A percentile compares a stretch with the other conserved stretches of the same genome.
These are phyloP conservation scores for Bombylius discolor DNA, from an alignment of 2,888 invertebrate genomes.

Conservation along the genomic window DNA sequence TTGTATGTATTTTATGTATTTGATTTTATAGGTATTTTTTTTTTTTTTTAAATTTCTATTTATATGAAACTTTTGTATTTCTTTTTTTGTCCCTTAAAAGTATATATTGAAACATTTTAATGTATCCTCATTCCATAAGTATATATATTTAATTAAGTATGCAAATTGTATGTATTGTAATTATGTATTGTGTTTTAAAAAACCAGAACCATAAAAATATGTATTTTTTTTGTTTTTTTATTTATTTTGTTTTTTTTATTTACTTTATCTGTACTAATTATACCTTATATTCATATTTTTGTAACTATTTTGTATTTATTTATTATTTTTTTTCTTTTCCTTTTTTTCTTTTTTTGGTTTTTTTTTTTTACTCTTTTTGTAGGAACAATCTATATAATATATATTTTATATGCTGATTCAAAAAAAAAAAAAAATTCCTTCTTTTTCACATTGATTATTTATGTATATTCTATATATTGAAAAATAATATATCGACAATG, in stretches of 20 bases:
- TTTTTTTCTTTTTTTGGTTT: conserved; percentile 15
- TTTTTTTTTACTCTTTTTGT: conserved; percentile 14
- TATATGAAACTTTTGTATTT: no score
- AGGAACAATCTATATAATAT: conserved; percentile 16
- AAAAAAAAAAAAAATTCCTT: no score
- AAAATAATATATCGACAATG: conserved; percentile 8
- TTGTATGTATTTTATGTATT: conserved; percentile 15
- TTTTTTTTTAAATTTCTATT: conserved; percentile 2
- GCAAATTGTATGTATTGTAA: no score
- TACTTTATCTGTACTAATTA: no score
- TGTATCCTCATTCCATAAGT: no score
- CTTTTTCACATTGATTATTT: no score
- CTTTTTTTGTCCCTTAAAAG: no score
- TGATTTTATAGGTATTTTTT: conserved; percentile 4
- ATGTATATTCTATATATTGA: conserved; percentile 8
- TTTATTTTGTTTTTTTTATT: conserved; percentile 26
- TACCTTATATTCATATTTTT: no score
- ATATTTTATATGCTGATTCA: conserved; percentile 15
- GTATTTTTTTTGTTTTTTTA: conserved; percentile 13
- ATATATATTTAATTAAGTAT: no score
- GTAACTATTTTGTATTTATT: conserved; percentile 7
- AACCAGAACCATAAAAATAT: no score
- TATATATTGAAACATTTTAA: no score
- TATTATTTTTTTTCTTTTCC: conserved; percentile 15
- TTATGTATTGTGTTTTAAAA: no score